A percentile compares a stretch with the other conserved stretches of the same genome.
These are phyloP conservation scores for Chinchilla lanigera DNA, from an alignment of 2,113 vertebrate species.

Conservation along the genomic window DNA sequence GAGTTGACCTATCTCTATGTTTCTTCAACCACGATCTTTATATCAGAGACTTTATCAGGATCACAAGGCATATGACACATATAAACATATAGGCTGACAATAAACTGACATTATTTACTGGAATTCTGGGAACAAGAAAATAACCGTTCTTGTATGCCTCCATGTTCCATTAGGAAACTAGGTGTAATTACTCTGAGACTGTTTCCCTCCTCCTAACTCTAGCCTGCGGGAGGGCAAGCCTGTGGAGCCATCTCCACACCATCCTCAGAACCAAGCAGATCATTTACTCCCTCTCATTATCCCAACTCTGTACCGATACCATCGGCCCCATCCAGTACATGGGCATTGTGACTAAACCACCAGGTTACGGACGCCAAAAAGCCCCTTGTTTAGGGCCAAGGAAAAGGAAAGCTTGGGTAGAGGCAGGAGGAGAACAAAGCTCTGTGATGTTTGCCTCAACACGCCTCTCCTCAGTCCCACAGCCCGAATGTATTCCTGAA, in stretches of 20 bases:
- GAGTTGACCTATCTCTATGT: background rate
- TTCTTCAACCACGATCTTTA: background rate
- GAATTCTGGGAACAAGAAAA: conserved; percentile 35
- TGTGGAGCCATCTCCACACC: background rate
- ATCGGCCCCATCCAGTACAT: background rate
- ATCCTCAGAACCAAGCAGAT: background rate
- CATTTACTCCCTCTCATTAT: background rate
- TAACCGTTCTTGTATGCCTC: background rate
- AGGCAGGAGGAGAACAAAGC: background rate
- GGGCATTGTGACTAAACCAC: background rate
- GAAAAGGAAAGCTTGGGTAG: background rate
- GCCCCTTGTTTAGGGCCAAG: background rate
- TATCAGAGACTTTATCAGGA: background rate
- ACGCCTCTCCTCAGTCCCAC: background rate
- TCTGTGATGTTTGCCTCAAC: background rate
- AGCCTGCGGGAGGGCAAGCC: background rate
- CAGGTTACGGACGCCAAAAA: background rate
- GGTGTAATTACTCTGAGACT: background rate
- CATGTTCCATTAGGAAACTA: conserved; percentile 22
- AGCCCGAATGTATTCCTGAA: background rate
- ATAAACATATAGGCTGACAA: background rate
- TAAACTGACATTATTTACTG: background rate
- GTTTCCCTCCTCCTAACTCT: background rate
- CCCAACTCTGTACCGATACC: background rate
- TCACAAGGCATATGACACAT: background rate